These are phyloP conservation scores for Neotragus pygmaeus DNA, from an alignment of 2,113 vertebrate genomes.

Conservation along the genomic window DNA sequence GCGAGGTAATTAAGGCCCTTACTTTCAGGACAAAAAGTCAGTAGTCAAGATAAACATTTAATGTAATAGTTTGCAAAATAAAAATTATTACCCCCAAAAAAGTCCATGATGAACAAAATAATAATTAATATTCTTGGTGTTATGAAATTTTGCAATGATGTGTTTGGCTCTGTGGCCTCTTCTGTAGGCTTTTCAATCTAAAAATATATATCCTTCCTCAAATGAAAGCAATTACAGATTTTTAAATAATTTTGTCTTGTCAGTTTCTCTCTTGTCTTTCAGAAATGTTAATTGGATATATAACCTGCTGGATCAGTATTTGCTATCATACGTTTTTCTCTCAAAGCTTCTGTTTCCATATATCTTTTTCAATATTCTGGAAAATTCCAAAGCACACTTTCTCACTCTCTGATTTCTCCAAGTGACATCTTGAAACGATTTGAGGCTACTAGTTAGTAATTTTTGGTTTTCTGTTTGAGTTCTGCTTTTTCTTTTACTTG, in stretches of 20 bases:
- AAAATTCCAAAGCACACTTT: background rate
- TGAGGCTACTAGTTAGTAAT: background rate
- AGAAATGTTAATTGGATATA: background rate
- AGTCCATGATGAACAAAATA: background rate
- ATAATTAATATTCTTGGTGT: background rate
- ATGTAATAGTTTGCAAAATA: background rate
- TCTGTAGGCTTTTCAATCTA: background rate
- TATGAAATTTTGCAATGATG: background rate
- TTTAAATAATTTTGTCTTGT: background rate
- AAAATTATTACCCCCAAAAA: background rate
- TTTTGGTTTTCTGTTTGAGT: background rate
- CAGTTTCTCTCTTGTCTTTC: background rate
- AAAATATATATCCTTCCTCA: background rate
- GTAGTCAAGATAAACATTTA: background rate
- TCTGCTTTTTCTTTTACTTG: background rate
- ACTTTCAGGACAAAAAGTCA: background rate
- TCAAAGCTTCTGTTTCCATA: background rate
- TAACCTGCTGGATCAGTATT: background rate
- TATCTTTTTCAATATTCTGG: background rate
- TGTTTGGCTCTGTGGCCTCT: background rate
- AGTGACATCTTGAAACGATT: background rate
- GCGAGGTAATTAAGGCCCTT: fast-evolving
- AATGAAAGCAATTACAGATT: background rate
- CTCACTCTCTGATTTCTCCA: background rate
- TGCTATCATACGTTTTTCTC: background rate